These are phyloP conservation scores for Tragelaphus buxtoni DNA, from an alignment of 2,113 vertebrate genomes.

Conservation along the genomic window DNA sequence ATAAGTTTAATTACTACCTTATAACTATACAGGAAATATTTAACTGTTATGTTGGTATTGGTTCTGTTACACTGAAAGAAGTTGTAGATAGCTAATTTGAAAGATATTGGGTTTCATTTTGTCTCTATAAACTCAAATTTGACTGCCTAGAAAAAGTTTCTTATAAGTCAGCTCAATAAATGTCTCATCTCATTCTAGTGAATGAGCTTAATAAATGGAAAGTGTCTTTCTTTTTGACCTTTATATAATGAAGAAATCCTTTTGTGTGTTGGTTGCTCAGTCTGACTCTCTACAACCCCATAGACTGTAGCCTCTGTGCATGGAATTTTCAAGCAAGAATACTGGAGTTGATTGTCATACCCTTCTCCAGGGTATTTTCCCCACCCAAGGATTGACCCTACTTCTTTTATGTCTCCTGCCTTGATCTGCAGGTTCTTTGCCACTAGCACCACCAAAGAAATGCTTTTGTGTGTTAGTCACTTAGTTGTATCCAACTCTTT, in stretches of 20 bases:
- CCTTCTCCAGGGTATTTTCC: not conserved
- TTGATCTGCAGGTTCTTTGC: not conserved
- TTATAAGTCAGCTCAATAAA: not conserved
- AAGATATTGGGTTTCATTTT: not conserved
- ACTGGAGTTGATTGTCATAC: not conserved
- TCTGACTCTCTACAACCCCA: not conserved
- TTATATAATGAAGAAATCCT: not conserved
- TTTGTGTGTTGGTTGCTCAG: not conserved
- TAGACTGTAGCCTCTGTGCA: not conserved
- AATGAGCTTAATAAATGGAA: not conserved
- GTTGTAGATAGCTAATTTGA: not conserved
- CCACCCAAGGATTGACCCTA: not conserved
- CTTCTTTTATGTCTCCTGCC: not conserved
- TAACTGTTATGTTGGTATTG: not conserved
- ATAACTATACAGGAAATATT: not conserved
- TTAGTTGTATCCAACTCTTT: not conserved
- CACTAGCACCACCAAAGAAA: not conserved
- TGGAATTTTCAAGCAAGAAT: not conserved
- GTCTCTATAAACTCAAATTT: not conserved
- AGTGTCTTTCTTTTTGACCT: not conserved
- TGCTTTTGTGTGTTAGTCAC: not conserved
- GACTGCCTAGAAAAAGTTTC: not conserved
- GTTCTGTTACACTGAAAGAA: not conserved
- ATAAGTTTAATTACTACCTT: conserved; percentile 10
- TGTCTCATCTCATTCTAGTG: not conserved